Base-by-base conservation (phyloP, 2,888 invertebrate genomes). In the Cosmorhoe ocellata region DNA sequence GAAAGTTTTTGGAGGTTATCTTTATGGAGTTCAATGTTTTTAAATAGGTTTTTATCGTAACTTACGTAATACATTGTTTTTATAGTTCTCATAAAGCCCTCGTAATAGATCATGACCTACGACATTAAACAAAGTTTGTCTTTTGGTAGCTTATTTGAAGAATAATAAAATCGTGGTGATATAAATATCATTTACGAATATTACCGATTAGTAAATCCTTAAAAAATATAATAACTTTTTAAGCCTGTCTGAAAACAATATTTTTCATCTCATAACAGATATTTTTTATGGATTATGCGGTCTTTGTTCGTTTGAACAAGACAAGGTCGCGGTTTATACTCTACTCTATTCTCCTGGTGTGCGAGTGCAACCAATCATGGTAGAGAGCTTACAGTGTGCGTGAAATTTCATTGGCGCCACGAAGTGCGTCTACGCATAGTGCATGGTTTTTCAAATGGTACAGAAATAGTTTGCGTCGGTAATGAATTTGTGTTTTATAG, bases 401-500 rank as follows among this genome's bases (percentile, higher is more conserved):
- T 39, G 31, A 18, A 33, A 36, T 10, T 39, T 34, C n/a, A 34
- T 30, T 31, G 44, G 50, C 50, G 50, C 37, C 42, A 43, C 26
- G 10, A 44, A 44, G 50, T 45, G 50, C 44, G 38, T 59, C 52
- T 59, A 59, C 61, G 58, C 59, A 64, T 28, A 34, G 28, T 58
- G 55, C 58, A 58, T 42, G 41, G 26, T 49, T 62, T 64, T 63
- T 63, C 53, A 49, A 24, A 43, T 7, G 34, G 10, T 53, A 53
- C 42, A 54, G 45, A 52, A 63, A 59, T 51, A 56, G 49, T 18
- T 41, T 34, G 26, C 14, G 38, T 26, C 30, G 32, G 30, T n/a
- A 43, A 9, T 39, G 11, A 32, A 24, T 45, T 40, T 24, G 11
- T 41, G 31, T 28, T 48, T 43, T 32, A 2, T 38, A 38, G 36